Evolutionary conservation across 2,888 invertebrate species (phyloP), one percentile per base, ranked within the genome.

Genomic region (Trichopoda pennipes): DNA sequence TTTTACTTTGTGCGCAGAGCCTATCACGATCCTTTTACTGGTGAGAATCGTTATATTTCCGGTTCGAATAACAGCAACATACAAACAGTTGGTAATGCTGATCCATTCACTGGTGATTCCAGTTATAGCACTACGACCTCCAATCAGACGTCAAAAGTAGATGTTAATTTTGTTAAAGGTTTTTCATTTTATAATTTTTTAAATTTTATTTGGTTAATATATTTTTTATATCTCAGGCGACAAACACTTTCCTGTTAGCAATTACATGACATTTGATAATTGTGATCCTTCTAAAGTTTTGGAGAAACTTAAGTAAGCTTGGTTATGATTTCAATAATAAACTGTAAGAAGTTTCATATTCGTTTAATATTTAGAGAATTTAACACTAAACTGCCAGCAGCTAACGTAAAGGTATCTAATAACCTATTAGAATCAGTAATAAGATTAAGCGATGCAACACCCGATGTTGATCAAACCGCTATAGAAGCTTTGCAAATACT

Each of bases 241-340:
- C 16, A 89, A 88, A 72, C 91, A 90, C 85, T 92, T 91, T 82
- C 92, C 92, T 0, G 90, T 92, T 23, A 90, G 85, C 60, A 90
- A 87, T 23, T 94, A 93, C 91, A 92, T 93, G 85, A 94, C 94
- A 83, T 96, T 97, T 88, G 97, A 96, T 86, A 94, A 94, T 87
- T 96, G 95, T 7, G 96, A 96, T 91, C 89, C 94, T 28, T 92
- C 92, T 72, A 95, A 95, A 55, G 95, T 97, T 86, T 91, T 95
- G 81, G 94, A 95, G 85, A 95, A 95, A 89, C 88, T 95, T 73
- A 94, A 86, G 91, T 91, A 75, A 83, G 85, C 42, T n/a, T n/a
- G 32, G 0, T 2, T 35, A 10, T 17, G 10, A 2, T 35, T 16
- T 2, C 32, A 16, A 19, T 32, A 56, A 17, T 3, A 44, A 7